Evolutionary conservation across 2,888 invertebrate species (phyloP).

Genomic region (Atrina japonica): DNA sequence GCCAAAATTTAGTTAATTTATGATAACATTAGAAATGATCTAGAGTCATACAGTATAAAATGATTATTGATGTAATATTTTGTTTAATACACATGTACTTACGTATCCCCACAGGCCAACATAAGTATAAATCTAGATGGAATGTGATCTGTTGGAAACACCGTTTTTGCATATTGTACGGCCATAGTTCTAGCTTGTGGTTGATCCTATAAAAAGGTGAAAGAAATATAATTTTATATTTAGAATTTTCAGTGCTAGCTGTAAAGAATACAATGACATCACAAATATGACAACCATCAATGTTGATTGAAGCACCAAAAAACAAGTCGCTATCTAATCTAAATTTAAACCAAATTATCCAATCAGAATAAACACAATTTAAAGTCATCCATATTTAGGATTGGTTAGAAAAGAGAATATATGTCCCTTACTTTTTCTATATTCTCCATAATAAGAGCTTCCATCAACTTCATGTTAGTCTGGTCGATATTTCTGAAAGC

Average conservation of each 20-base stretch:
- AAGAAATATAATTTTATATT: constrained; percentile 1
- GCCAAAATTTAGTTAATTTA: no score
- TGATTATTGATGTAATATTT: no score
- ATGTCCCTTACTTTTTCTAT: constrained; percentile 87
- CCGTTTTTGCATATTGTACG: constrained; percentile 89
- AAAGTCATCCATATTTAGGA: no score
- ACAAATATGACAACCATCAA: neutral
- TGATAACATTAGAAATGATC: no score
- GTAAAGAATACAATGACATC: neutral
- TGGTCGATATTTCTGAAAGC: constrained; percentile 83
- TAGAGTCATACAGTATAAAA: no score
- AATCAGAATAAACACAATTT: no score
- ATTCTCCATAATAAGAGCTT: constrained; percentile 87
- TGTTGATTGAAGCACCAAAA: no score
- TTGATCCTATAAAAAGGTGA: constrained; percentile 81
- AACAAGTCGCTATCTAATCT: no score
- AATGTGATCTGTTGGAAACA: constrained; percentile 91
- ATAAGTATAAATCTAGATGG: constrained; percentile 91
- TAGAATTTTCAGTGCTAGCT: neutral
- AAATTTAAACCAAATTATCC: no score
- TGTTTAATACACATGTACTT: no score
- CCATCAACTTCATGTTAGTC: constrained; percentile 81
- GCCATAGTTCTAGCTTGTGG: constrained; percentile 91
- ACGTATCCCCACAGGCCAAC: constrained; percentile 92
- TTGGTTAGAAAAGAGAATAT: no score